Evolutionary conservation across 2,113 vertebrate genomes (phyloP).

Genomic region (Cyphomyrus discorhynchus): DNA sequence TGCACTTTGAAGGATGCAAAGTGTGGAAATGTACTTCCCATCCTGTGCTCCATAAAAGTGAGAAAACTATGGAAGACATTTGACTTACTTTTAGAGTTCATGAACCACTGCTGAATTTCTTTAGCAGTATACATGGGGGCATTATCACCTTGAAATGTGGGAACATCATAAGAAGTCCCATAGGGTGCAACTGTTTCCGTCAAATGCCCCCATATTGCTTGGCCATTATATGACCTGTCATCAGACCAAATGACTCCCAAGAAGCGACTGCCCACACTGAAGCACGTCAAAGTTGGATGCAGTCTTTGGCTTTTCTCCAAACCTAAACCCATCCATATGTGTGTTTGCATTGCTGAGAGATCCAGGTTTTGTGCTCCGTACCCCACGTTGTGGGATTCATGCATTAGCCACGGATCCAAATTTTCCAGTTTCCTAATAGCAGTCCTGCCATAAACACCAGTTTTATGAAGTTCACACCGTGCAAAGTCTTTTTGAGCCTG

Average conservation of each 20-base stretch:
- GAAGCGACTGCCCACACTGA: background rate
- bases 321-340: background rate
- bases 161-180: background rate
- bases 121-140: background rate
- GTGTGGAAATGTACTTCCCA: background rate
- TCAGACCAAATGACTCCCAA: background rate
- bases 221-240: background rate
- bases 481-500: background rate
- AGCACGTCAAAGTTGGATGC: too few species aligned
- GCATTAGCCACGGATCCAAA: background rate
- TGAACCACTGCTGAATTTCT: background rate
- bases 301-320: background rate
- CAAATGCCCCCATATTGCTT: background rate
- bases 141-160: background rate
- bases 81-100: background rate
- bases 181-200: background rate
- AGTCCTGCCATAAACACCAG: background rate
- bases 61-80: background rate
- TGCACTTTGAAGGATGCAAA: background rate
- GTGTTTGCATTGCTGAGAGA: background rate
- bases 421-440: background rate
- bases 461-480: background rate
- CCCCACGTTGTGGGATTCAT: background rate
- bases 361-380: background rate
- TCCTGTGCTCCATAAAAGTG: background rate